Evolutionary conservation across 2,888 invertebrate genomes (phyloP).

Genomic region (Drosophila nr. perissopoda): DNA sequence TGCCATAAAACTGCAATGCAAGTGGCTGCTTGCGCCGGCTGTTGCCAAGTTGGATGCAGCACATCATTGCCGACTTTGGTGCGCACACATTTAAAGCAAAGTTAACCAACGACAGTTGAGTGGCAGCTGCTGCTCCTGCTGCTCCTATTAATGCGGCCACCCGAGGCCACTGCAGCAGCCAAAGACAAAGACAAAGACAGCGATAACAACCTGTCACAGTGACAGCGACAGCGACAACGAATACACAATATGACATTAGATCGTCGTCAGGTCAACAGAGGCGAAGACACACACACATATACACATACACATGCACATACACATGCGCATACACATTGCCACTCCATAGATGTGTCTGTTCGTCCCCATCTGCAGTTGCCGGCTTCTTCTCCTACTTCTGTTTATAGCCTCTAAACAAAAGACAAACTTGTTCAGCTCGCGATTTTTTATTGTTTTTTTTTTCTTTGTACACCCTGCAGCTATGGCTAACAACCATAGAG

Average conservation of each 20-base stretch:
- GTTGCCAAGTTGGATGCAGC: slow-evolving; percentile 62
- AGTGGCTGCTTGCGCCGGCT: slow-evolving; percentile 32
- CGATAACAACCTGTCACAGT: slow-evolving; percentile 75
- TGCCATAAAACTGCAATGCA: slow-evolving; percentile 43
- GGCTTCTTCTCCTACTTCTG: background rate
- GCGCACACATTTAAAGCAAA: slow-evolving; percentile 77
- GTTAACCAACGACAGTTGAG: slow-evolving; percentile 58
- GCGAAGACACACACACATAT: background rate
- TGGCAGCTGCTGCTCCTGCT: slow-evolving; percentile 67
- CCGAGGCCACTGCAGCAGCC: slow-evolving; percentile 21
- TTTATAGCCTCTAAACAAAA: slow-evolving; percentile 72
- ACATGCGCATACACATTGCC: too few relatives aligned
- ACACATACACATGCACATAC: background rate
- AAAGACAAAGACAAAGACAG: slow-evolving; percentile 62
- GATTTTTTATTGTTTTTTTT: slow-evolving; percentile 8
- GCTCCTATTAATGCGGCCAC: slow-evolving; percentile 13
- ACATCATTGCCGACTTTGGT: slow-evolving; percentile 80
- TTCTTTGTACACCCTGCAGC: slow-evolving; percentile 4
- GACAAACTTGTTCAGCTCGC: slow-evolving; percentile 65
- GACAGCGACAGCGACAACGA: slow-evolving; percentile 26
- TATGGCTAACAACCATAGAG: background rate
- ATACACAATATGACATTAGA: slow-evolving; percentile 70
- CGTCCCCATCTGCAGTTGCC: background rate
- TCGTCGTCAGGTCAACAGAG: slow-evolving; percentile 56
- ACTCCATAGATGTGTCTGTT: slow-evolving; percentile 3